A percentile compares a stretch with the other conserved stretches of the same genome.
Conservation (phyloP, 2,113 vertebrate species). For the Helogale parvula region DNA sequence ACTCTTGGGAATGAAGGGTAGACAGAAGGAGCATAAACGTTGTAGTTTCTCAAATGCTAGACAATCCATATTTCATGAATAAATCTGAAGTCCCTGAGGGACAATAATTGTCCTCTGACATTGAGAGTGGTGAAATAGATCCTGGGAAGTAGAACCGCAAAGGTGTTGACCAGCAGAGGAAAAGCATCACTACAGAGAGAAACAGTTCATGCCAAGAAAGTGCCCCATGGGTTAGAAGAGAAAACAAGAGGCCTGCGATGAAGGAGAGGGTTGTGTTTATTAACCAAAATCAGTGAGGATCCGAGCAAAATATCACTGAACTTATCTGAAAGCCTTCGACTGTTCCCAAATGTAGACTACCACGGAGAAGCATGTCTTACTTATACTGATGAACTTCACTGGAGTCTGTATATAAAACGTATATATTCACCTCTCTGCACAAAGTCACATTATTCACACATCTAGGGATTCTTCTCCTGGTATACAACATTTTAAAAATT, state of each 20-base stretch:
- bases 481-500: not conserved
- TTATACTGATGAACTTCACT: not conserved
- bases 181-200: not conserved
- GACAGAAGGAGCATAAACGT: not conserved
- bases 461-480: not conserved
- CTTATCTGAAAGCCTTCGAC: not conserved
- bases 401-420: not conserved
- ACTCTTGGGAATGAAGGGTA: not conserved
- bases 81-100: not conserved
- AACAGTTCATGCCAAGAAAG: not conserved
- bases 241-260: not conserved
- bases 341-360: not conserved
- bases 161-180: not conserved
- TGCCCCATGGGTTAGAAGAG: not conserved
- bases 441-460: conserved; percentile 9
- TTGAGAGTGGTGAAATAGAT: not conserved
- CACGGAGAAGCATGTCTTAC: not conserved
- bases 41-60: not conserved
- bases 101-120: not conserved
- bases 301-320: not conserved
- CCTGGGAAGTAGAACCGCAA: not conserved
- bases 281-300: not conserved
- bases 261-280: not conserved
- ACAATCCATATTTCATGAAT: not conserved
- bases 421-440: not conserved